Conservation (phyloP, 2,797 vertebrate species). For the Coendou prehensilis region DNA sequence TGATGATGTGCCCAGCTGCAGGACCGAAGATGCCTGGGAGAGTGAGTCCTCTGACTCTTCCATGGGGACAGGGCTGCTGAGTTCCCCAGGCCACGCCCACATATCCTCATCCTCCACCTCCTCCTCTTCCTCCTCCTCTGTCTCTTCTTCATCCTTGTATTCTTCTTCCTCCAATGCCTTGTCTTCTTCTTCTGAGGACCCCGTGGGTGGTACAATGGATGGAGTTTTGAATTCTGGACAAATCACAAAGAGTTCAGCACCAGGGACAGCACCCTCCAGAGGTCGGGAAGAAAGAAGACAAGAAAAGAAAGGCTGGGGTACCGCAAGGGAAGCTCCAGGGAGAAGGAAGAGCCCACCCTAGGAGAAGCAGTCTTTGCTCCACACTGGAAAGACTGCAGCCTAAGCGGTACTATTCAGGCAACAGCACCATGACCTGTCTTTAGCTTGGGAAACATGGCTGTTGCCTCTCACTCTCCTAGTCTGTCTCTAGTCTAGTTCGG, state of each 20-base stretch:
- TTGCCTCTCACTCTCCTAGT: neutral
- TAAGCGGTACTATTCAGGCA: neutral
- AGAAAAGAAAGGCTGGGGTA: neutral
- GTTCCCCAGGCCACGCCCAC: constrained; percentile 72
- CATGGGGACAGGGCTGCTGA: constrained; percentile 67
- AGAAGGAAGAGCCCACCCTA: neutral
- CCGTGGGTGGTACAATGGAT: constrained; percentile 51
- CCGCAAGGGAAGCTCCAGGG: neutral
- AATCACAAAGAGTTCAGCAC: constrained; percentile 81
- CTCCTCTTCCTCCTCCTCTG: constrained; percentile 52
- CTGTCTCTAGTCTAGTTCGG: constrained; percentile 34
- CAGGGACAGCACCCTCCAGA: constrained; percentile 68
- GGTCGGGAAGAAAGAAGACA: neutral
- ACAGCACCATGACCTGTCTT: neutral
- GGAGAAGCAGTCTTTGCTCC: neutral
- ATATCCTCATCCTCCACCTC: constrained; percentile 67
- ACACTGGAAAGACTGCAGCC: neutral
- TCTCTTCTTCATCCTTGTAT: constrained; percentile 63
- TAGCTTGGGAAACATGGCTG: neutral
- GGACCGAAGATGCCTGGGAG: neutral
- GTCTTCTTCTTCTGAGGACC: constrained; percentile 74
- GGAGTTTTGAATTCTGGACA: constrained; percentile 75
- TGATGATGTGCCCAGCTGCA: constrained; percentile 36
- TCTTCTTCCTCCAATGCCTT: constrained; percentile 70
- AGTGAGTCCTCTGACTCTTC: constrained; percentile 10